Conservation (phyloP, 2,888 invertebrate species). For the Drosophila kuntzei region DNA sequence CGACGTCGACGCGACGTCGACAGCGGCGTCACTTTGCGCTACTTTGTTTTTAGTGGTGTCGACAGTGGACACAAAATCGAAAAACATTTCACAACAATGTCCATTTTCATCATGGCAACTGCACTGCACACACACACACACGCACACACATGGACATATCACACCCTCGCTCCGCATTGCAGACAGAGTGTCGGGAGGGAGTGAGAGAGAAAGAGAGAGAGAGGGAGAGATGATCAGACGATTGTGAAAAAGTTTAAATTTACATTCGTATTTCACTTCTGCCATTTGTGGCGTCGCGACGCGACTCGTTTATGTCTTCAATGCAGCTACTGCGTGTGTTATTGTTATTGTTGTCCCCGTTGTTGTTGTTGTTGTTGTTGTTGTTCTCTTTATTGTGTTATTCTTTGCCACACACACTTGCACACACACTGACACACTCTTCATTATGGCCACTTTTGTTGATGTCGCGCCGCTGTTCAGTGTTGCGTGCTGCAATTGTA, state of each 20-base stretch:
- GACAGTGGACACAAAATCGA: constrained; percentile 74
- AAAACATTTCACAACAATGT: constrained; percentile 80
- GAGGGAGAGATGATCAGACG: constrained; percentile 35
- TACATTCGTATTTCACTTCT: constrained; percentile 66
- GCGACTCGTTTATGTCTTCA: constrained; percentile 23
- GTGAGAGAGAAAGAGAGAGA: background rate
- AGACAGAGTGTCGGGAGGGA: constrained; percentile 44
- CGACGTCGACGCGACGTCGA: constrained; percentile 18
- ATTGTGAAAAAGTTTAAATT: constrained; percentile 77
- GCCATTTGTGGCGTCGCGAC: constrained; percentile 49
- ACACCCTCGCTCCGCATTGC: constrained; percentile 48
- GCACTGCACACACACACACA: constrained; percentile 42
- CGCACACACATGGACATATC: constrained; percentile 16
- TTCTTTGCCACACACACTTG: constrained; percentile 37
- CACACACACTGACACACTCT: constrained; percentile 20
- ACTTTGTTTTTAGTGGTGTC: constrained; percentile 74
- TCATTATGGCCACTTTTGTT: constrained; percentile 70
- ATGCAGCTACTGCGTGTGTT: constrained; percentile 41
- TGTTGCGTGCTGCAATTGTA: constrained; percentile 64
- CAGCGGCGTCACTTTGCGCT: constrained; percentile 57
- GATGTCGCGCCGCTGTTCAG: constrained; percentile 56
- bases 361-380: constrained; percentile 15
- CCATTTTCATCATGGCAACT: constrained; percentile 71
- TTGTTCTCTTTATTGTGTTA: constrained; percentile 49
- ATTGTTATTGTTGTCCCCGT: constrained; percentile 28